These are phyloP conservation scores for Cynopterus brachyotis DNA, from an alignment of 2,113 vertebrate genomes.

Conservation along the genomic window DNA sequence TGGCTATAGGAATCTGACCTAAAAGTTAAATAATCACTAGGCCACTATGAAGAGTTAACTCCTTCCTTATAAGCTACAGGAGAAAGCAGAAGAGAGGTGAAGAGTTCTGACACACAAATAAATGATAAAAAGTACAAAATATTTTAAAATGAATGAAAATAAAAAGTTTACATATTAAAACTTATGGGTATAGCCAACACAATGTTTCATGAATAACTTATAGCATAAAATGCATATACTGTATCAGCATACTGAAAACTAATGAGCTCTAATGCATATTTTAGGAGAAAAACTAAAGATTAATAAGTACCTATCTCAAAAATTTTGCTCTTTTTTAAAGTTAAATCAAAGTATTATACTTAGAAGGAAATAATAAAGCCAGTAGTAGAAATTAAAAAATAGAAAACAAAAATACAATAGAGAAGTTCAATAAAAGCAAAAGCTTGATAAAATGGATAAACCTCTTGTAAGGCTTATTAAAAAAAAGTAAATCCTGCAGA, in stretches of 20 bases:
- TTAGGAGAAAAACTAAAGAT: neutral
- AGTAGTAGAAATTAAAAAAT: neutral
- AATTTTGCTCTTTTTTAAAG: neutral
- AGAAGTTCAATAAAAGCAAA: neutral
- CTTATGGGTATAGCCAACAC: neutral
- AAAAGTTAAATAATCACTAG: neutral
- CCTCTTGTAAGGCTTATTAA: neutral
- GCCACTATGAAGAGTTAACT: neutral
- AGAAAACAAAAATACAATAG: conserved; percentile 27
- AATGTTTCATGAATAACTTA: neutral
- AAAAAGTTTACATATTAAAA: conserved; percentile 32
- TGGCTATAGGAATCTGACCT: neutral
- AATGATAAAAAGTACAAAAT: neutral
- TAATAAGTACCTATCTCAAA: neutral
- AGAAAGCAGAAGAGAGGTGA: neutral
- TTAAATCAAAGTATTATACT: conserved; percentile 3
- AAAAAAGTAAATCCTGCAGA: neutral
- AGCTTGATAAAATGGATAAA: neutral
- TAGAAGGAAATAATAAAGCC: conserved; percentile 6
- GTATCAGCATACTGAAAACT: neutral
- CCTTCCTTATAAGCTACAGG: neutral
- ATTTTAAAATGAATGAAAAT: neutral
- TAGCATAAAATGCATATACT: neutral
- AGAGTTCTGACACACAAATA: neutral
- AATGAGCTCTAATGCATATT: neutral